Conservation (phyloP, 2,113 vertebrate genomes). For the Prunella himalayana region DNA sequence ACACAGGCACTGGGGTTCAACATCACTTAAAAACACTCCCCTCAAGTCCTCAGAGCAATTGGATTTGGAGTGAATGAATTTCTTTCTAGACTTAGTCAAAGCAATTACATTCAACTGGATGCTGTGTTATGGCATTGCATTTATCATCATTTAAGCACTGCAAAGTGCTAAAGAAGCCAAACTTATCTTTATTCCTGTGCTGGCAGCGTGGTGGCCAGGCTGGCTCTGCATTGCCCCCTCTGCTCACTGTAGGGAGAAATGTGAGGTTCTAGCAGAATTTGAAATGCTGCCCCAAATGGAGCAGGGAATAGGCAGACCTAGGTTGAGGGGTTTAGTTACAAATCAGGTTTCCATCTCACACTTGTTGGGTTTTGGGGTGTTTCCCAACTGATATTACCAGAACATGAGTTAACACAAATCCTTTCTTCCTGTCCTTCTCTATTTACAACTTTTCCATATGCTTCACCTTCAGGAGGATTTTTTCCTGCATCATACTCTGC, state of each 20-base stretch:
- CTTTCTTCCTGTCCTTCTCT: neutral
- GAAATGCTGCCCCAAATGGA: neutral
- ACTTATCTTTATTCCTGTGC: conserved; percentile 13
- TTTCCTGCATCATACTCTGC: neutral
- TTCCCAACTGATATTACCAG: neutral
- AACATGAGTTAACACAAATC: neutral
- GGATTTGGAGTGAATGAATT: conserved; percentile 28
- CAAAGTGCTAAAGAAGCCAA: neutral
- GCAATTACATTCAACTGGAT: neutral
- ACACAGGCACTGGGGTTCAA: neutral
- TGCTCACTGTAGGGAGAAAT: neutral
- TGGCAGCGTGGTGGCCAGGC: neutral
- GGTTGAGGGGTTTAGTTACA: neutral
- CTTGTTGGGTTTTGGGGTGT: neutral
- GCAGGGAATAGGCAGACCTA: neutral
- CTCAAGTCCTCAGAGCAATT: neutral
- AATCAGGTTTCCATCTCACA: neutral
- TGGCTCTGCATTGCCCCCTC: neutral
- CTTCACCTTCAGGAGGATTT: neutral
- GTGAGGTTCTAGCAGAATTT: neutral
- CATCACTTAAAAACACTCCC: neutral
- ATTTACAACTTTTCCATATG: neutral
- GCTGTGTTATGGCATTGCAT: neutral
- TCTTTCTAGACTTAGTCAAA: conserved; percentile 24
- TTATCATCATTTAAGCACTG: conserved; percentile 21